A percentile compares a stretch with the other conserved stretches of the same genome.
Conservation (phyloP, 2,888 invertebrate species). For the Dascillus cervinus region DNA sequence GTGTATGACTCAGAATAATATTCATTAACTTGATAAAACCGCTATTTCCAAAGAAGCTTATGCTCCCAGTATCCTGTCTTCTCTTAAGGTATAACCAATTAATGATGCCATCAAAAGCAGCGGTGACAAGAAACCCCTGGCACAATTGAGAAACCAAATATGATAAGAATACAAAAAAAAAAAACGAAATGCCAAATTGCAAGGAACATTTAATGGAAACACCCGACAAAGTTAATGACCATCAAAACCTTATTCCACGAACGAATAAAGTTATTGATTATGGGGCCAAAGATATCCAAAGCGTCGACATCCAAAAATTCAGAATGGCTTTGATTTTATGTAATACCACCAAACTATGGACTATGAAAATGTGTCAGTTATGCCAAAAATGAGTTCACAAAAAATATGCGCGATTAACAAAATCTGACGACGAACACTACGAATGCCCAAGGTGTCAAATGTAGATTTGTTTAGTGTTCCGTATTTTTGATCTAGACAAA, state of each 20-base stretch:
- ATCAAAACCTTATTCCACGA: too few species aligned
- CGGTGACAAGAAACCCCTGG: constrained; percentile 1
- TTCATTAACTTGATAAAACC: constrained; percentile 20
- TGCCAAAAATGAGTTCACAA: constrained; percentile 1
- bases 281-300: too few species aligned
- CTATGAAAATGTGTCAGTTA: neutral
- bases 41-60: constrained; percentile 24
- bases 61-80: constrained; percentile 11
- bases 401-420: neutral
- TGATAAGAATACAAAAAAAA: neutral
- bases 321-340: neutral
- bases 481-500: constrained; percentile 2
- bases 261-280: too few species aligned
- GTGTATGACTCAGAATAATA: constrained; percentile 21
- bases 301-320: too few species aligned
- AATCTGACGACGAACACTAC: neutral
- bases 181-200: neutral
- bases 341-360: neutral
- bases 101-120: neutral
- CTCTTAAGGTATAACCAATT: neutral
- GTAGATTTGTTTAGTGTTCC: neutral
- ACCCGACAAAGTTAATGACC: too few species aligned
- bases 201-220: constrained; percentile 1
- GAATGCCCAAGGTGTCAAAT: neutral
- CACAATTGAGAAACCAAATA: constrained; percentile 1